Percentiles rank a stretch among this genome's conserved stretches.
phyloP scores from a whole-genome alignment of 2,797 vertebrate species.

The Gymnopithys bicolor region DNA sequence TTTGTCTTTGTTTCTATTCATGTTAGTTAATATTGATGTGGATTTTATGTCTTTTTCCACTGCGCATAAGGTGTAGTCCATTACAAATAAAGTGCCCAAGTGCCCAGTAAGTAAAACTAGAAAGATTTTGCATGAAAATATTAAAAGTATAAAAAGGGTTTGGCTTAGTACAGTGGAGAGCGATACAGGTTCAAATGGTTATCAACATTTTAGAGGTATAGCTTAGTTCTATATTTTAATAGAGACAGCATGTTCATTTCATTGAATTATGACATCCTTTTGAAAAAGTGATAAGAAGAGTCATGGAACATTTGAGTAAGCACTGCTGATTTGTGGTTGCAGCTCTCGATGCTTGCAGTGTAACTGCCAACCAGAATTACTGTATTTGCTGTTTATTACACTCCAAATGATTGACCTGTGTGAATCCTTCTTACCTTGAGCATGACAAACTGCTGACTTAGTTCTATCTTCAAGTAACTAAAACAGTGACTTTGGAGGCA shows the following conservation, averaged over 20 bases:
- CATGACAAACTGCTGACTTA: slow-evolving; percentile 51
- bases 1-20: neutral
- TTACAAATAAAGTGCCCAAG: neutral
- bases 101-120: neutral
- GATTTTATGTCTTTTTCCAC: neutral
- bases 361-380: slow-evolving; percentile 50
- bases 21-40: neutral
- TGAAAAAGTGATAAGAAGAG: slow-evolving; percentile 43
- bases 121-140: neutral
- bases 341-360: neutral
- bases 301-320: slow-evolving; percentile 58
- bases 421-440: slow-evolving; percentile 54
- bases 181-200: neutral
- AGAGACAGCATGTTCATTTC: slow-evolving; percentile 17
- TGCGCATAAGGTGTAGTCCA: neutral
- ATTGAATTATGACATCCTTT: slow-evolving; percentile 33
- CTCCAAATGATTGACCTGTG: slow-evolving; percentile 39
- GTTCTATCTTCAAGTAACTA: slow-evolving; percentile 23
- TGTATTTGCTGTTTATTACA: slow-evolving; percentile 56
- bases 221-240: slow-evolving; percentile 18
- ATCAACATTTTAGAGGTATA: neutral
- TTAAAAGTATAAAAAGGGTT: neutral
- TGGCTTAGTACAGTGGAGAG: neutral
- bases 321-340: slow-evolving; percentile 47
- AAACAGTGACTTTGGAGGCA: slow-evolving; percentile 49